Evolutionary conservation across 2,797 vertebrate genomes (phyloP).

Genomic region (Acropternis orthonyx): DNA sequence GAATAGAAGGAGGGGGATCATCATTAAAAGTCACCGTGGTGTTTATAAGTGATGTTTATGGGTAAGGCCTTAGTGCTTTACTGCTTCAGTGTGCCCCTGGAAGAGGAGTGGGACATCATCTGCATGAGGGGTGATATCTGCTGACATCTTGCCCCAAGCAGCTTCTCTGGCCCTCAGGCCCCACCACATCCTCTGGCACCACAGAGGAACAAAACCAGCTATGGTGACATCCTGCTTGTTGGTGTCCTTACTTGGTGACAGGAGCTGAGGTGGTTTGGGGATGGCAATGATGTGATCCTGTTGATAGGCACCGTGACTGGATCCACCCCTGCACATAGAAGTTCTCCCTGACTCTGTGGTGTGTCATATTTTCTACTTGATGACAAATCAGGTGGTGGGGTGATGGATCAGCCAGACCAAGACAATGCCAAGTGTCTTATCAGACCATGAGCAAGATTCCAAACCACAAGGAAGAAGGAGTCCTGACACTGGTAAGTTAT

Average conservation of each 20-base stretch:
- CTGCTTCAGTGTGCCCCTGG: background rate
- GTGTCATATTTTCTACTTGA: background rate
- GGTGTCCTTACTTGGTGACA: background rate
- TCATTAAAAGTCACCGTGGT: background rate
- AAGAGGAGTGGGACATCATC: background rate
- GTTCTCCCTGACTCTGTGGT: rapidly evolving
- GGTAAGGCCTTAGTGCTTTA: background rate
- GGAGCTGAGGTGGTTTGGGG: background rate
- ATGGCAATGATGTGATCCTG: background rate
- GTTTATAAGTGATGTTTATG: background rate
- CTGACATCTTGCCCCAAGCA: no score
- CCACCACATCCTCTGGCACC: rapidly evolving
- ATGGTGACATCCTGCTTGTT: rapidly evolving
- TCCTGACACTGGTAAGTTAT: background rate
- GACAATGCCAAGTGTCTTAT: background rate
- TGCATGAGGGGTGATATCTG: rapidly evolving
- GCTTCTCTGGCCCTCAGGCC: background rate
- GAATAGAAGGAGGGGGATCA: background rate
- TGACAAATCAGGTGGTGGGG: background rate
- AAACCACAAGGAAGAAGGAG: background rate
- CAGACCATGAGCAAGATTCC: background rate
- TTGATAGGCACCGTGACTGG: rapidly evolving
- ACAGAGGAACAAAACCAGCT: background rate
- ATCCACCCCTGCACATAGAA: rapidly evolving
- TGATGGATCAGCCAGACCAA: background rate